A percentile compares a stretch with the other conserved stretches of the same genome.
phyloP scores from a whole-genome alignment of 1,140 invertebrate species.

The Macrocentrus cingulum region DNA sequence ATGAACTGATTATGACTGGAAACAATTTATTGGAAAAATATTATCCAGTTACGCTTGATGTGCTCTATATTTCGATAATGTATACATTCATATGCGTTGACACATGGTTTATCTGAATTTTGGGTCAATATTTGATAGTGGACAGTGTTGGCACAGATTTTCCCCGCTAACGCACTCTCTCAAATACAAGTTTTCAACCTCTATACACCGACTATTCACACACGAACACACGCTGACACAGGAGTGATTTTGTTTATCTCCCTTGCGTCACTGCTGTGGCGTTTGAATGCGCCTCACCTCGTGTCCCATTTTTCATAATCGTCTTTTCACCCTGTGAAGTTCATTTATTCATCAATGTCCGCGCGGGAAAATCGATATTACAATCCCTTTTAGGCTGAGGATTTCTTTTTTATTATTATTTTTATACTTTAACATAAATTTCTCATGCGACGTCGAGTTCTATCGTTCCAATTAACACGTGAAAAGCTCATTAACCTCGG shows the following conservation, averaged over 20 bases:
- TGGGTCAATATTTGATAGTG: not conserved
- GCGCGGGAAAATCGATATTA: not conserved
- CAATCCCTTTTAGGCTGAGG: not conserved
- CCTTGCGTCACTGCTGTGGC: not conserved
- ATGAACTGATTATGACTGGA: too few relatives aligned
- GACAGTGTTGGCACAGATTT: not conserved
- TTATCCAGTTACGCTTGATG: too few relatives aligned
- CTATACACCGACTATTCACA: too few relatives aligned
- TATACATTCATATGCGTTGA: too few relatives aligned
- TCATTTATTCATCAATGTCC: conserved; percentile 30
- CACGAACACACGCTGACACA: too few relatives aligned
- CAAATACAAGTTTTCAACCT: too few relatives aligned
- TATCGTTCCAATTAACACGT: not conserved
- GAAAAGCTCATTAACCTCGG: not conserved
- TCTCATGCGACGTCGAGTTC: not conserved
- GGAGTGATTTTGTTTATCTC: conserved; percentile 8
- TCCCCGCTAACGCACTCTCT: too few relatives aligned
- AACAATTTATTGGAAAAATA: too few relatives aligned
- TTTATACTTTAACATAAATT: not conserved
- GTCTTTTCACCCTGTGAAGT: conserved; percentile 18
- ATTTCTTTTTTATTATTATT: not conserved
- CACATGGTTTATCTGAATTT: too few relatives aligned
- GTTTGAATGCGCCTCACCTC: not conserved
- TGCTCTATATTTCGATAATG: too few relatives aligned
- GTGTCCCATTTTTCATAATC: conserved; percentile 22